A percentile compares a stretch with the other conserved stretches of the same genome.
phyloP scores from a whole-genome alignment of 2,113 vertebrate species.

The Dipodomys ordii region DNA sequence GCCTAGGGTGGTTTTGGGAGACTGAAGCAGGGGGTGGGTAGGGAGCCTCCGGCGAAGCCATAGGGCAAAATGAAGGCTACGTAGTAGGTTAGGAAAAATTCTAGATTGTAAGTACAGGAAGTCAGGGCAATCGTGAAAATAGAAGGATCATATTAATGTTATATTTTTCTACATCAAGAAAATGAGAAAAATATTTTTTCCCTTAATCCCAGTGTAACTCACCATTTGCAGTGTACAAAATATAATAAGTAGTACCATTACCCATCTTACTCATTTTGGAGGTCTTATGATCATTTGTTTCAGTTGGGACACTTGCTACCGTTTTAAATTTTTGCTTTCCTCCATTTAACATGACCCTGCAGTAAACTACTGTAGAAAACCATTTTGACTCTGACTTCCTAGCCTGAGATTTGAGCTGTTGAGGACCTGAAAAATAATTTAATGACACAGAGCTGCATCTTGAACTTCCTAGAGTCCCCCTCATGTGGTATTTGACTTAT shows the following conservation, averaged over 20 bases:
- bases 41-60: fast-evolving
- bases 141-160: background rate
- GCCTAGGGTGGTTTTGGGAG: background rate
- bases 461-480: background rate
- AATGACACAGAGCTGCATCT: background rate
- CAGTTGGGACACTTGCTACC: background rate
- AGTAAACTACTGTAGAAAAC: background rate
- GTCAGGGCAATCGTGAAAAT: background rate
- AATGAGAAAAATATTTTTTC: background rate
- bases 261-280: background rate
- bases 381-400: background rate
- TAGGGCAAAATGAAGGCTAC: background rate
- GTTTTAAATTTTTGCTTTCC: background rate
- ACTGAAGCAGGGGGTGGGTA: fast-evolving
- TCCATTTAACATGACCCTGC: background rate
- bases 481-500: background rate
- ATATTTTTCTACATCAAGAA: background rate
- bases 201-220: background rate
- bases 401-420: background rate
- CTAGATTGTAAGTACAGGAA: background rate
- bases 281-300: background rate
- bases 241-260: background rate
- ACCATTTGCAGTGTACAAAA: constrained; percentile 19
- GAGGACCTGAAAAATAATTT: background rate
- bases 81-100: background rate